Conservation (phyloP, 2,113 vertebrate genomes). For the Platanista minor region DNA sequence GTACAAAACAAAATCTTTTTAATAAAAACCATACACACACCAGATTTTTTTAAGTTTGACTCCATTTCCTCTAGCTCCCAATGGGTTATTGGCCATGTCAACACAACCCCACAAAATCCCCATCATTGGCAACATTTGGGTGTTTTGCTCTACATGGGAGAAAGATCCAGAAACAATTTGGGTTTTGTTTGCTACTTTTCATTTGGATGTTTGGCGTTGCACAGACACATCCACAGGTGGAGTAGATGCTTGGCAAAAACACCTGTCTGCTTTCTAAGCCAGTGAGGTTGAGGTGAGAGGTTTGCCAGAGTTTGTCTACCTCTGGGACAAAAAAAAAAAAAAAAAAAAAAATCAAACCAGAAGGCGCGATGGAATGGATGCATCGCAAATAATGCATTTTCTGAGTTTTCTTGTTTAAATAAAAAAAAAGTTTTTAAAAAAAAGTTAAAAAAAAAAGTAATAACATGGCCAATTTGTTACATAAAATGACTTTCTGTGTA, state of each 20-base stretch:
- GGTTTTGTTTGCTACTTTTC: conserved; percentile 15
- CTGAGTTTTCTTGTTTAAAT: conserved; percentile 83
- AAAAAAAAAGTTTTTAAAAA: conserved; percentile 75
- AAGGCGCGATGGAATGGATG: conserved; percentile 82
- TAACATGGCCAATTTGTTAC: conserved; percentile 90
- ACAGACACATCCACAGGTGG: conserved; percentile 19
- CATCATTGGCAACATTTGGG: not conserved
- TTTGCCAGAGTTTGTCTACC: conserved; percentile 86
- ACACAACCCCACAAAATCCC: not conserved
- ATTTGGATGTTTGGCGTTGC: not conserved
- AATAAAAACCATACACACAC: not conserved
- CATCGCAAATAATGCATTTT: conserved; percentile 85
- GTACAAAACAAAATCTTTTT: not conserved
- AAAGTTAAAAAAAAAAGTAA: conserved; percentile 76
- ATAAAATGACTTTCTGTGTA: conserved; percentile 88
- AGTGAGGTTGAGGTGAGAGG: conserved; percentile 81
- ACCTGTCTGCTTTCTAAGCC: conserved; percentile 82
- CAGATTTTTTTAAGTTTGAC: not conserved
- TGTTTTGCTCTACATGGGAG: not conserved
- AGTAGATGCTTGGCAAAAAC: conserved; percentile 30
- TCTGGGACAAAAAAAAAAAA: conserved; percentile 75
- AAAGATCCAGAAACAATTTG: conserved; percentile 29
- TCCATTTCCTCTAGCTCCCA: not conserved
- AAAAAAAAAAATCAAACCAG: conserved; percentile 65
- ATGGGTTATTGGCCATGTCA: not conserved